Conservation (phyloP, 2,797 vertebrate genomes). For the Anguilla anguilla region DNA sequence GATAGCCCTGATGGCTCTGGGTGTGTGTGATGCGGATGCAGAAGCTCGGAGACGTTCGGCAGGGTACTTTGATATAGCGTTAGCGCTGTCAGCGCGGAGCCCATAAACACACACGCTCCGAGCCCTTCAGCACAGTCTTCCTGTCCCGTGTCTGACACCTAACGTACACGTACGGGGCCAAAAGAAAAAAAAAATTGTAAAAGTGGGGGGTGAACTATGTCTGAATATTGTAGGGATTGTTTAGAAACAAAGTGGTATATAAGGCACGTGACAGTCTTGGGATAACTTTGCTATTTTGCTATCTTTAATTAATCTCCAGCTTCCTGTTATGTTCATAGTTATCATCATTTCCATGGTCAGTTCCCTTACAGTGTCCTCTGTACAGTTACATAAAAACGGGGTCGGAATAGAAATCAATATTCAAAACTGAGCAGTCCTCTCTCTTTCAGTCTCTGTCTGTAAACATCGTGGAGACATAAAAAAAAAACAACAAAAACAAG, state of each 20-base stretch:
- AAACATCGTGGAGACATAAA: conserved; percentile 62
- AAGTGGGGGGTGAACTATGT: background rate
- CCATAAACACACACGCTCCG: conserved; percentile 16
- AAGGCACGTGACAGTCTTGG: conserved; percentile 89
- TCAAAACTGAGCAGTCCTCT: conserved; percentile 69
- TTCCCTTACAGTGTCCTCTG: conserved; percentile 90
- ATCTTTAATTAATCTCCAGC: conserved; percentile 76
- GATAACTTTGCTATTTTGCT: conserved; percentile 86
- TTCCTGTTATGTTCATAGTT: conserved; percentile 64
- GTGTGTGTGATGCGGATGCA: background rate
- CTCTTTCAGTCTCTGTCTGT: conserved; percentile 76
- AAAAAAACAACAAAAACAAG: conserved; percentile 68
- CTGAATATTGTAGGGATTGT: conserved; percentile 7
- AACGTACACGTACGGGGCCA: background rate
- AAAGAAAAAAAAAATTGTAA: background rate
- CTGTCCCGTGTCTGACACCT: background rate
- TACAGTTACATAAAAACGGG: conserved; percentile 98
- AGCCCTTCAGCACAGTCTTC: conserved; percentile 18
- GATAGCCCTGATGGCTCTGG: background rate
- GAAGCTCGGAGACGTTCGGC: background rate
- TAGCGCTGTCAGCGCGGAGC: background rate
- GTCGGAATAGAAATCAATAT: conserved; percentile 69
- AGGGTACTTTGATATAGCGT: background rate
- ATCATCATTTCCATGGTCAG: conserved; percentile 83
- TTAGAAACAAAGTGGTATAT: conserved; percentile 68